Evolutionary conservation across 2,888 invertebrate genomes (phyloP).

Genomic region (Heterodera filipjevi): DNA sequence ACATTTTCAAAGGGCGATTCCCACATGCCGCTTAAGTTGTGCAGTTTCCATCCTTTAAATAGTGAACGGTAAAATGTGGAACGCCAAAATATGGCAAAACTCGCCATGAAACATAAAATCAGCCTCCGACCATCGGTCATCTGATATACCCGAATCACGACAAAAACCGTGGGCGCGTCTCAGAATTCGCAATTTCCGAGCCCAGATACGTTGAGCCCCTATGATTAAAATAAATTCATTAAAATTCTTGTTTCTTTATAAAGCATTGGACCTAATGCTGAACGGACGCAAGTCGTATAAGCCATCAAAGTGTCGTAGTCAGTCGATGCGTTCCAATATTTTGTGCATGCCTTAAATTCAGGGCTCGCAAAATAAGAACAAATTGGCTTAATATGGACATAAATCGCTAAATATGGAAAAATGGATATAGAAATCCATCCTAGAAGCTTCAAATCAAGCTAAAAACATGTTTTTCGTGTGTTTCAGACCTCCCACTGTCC

Average conservation of each 20-base stretch:
- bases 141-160: slow-evolving; percentile 51
- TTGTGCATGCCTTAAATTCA: slow-evolving; percentile 23
- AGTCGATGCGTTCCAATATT: slow-evolving; percentile 26
- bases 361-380: no score
- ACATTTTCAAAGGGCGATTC: slow-evolving; percentile 31
- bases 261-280: background rate
- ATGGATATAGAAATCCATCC: no score
- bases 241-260: no score
- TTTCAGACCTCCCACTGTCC: no score
- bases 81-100: background rate
- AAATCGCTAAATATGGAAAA: no score
- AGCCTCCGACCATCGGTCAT: slow-evolving; percentile 43
- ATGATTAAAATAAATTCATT: no score
- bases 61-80: background rate
- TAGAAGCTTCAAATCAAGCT: no score
- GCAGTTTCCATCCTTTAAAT: slow-evolving; percentile 27
- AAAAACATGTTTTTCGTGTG: no score
- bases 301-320: slow-evolving; percentile 36
- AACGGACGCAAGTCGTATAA: slow-evolving; percentile 21
- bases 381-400: no score
- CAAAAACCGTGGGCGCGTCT: slow-evolving; percentile 44
- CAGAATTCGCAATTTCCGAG: slow-evolving; percentile 53
- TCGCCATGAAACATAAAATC: slow-evolving; percentile 59
- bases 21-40: slow-evolving; percentile 25
- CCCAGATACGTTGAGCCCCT: slow-evolving; percentile 45